These are phyloP conservation scores for Lutraria lutraria DNA, from an alignment of 2,888 invertebrate genomes.

Conservation along the genomic window DNA sequence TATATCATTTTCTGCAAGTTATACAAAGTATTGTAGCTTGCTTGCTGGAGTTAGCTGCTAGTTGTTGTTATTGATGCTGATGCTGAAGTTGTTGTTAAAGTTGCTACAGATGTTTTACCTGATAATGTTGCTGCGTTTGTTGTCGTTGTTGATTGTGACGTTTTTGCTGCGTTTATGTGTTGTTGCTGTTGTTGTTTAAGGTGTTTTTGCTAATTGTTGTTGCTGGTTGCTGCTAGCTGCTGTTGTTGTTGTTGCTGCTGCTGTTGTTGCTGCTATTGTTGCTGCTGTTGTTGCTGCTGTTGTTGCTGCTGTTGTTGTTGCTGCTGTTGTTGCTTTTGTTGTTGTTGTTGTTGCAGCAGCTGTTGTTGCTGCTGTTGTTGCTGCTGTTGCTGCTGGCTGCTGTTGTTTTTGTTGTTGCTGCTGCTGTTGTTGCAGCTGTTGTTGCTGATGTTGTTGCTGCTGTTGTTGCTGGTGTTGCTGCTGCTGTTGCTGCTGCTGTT, in stretches of 20 bases:
- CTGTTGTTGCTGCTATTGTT: background rate
- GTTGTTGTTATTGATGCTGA: no score
- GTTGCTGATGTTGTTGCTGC: background rate
- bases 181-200: background rate
- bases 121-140: background rate
- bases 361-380: background rate
- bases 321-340: no score
- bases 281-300: background rate
- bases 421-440: background rate
- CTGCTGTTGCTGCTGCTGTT: background rate
- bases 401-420: background rate
- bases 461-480: background rate
- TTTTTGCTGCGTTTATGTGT: background rate
- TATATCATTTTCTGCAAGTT: background rate
- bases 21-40: background rate
- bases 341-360: no score
- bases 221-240: background rate
- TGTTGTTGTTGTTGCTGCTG: constrained; percentile 2
- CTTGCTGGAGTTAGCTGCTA: no score
- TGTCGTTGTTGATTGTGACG: background rate
- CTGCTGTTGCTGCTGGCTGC: background rate
- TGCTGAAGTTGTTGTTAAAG: no score
- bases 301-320: background rate
- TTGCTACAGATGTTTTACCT: no score
- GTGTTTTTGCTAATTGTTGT: background rate